Evolutionary conservation across 2,888 invertebrate genomes (phyloP).

Genomic region (Petrolisthes manimaculis): DNA sequence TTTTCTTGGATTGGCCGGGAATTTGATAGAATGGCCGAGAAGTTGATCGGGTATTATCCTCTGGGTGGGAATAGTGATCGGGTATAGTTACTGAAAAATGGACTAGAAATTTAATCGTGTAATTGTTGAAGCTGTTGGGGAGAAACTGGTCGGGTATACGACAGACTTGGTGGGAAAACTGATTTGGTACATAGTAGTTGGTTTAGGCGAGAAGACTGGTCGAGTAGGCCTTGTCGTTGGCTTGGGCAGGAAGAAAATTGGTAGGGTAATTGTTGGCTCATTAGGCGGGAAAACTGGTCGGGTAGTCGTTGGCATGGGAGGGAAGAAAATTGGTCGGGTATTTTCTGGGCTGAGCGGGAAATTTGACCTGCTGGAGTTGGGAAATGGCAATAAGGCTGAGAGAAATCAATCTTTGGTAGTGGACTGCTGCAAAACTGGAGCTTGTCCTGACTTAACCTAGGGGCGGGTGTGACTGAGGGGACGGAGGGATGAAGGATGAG

Average conservation of each 20-base stretch:
- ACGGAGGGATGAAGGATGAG: neutral
- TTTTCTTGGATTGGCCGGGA: neutral
- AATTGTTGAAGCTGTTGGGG: neutral
- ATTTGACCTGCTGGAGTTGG: neutral
- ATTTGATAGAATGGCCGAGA: neutral
- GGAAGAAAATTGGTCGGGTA: neutral
- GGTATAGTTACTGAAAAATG: neutral
- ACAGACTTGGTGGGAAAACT: neutral
- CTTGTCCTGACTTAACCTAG: too few relatives aligned
- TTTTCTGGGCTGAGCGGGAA: neutral
- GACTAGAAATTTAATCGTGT: neutral
- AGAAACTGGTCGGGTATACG: neutral
- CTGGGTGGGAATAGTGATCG: neutral
- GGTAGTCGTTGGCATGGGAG: neutral
- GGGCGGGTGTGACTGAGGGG: neutral
- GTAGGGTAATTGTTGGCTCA: neutral
- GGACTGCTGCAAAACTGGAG: too few relatives aligned
- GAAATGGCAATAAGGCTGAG: neutral
- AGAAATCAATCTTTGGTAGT: too few relatives aligned
- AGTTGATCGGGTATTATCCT: neutral
- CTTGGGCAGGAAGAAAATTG: neutral
- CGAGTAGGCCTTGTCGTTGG: neutral
- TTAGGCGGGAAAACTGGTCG: neutral
- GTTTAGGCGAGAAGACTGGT: neutral
- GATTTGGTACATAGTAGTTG: neutral